Percentiles rank a stretch among this genome's conserved stretches.
phyloP scores from a whole-genome alignment of 2,888 invertebrate species.

The Panzeria rudis region DNA sequence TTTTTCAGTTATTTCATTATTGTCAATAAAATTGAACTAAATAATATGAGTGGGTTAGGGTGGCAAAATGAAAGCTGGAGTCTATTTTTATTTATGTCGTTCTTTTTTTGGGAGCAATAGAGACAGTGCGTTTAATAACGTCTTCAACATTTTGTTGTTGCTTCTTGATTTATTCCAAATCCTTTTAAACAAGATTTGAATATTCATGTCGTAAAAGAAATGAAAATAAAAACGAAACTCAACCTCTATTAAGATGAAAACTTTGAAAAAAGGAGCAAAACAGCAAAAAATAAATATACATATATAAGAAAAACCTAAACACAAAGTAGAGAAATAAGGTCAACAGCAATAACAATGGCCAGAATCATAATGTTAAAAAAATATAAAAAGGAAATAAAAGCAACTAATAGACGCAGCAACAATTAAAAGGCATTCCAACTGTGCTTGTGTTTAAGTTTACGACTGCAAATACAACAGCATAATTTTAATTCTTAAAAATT shows the following conservation, averaged over 20 bases:
- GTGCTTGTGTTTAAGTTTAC: conserved; percentile 48
- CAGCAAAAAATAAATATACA: no score
- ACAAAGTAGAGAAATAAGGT: conserved; percentile 53
- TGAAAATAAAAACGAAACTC: not conserved
- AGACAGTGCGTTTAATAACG: conserved; percentile 40
- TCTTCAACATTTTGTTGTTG: conserved; percentile 14
- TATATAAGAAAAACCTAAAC: conserved; percentile 36
- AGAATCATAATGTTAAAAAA: conserved; percentile 45
- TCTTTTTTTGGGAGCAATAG: not conserved
- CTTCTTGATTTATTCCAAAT: conserved; percentile 4
- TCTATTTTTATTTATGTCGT: no score
- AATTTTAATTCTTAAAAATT: conserved; percentile 61
- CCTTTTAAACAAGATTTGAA: conserved; percentile 60
- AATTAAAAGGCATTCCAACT: conserved; percentile 57
- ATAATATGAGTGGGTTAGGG: not conserved
- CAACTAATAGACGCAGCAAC: conserved; percentile 57
- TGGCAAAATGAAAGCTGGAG: not conserved
- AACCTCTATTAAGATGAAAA: conserved; percentile 30
- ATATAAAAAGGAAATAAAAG: conserved; percentile 20
- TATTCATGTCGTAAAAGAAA: conserved; percentile 54
- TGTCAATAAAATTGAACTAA: not conserved
- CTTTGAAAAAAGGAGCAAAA: conserved; percentile 32
- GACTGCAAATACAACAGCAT: conserved; percentile 39
- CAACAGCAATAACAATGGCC: conserved; percentile 47
- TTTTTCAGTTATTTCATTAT: not conserved